Percentiles rank a stretch among this genome's conserved stretches.
These are phyloP conservation scores for Pediacus dermestoides DNA, from an alignment of 2,888 invertebrate species.

Conservation along the genomic window DNA sequence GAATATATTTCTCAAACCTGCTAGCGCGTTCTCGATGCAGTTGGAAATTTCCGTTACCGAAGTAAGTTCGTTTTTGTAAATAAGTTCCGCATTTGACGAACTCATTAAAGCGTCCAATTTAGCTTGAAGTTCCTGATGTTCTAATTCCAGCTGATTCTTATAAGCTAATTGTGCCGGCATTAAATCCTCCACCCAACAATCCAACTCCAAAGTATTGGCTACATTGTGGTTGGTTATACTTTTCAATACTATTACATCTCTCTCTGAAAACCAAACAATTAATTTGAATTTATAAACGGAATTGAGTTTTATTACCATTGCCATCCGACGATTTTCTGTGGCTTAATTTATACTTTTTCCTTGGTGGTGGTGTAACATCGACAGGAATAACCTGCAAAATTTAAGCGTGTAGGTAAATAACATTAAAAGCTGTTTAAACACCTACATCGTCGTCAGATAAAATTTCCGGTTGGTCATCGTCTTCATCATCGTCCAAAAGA, in stretches of 20 bases:
- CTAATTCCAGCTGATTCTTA: constrained; percentile 61
- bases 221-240: constrained; percentile 36
- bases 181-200: constrained; percentile 70
- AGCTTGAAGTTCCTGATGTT: constrained; percentile 60
- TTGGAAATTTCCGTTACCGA: constrained; percentile 58
- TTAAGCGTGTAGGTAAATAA: constrained; percentile 1
- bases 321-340: constrained; percentile 45
- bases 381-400: constrained; percentile 31
- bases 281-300: constrained; percentile 4
- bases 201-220: constrained; percentile 57
- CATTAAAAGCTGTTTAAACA: constrained; percentile 15
- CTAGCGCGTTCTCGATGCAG: constrained; percentile 30
- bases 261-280: constrained; percentile 34
- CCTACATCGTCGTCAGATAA: constrained; percentile 45
- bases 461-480: constrained; percentile 51
- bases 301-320: constrained; percentile 31
- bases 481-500: constrained; percentile 40
- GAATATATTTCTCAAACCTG: too few relatives aligned
- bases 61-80: constrained; percentile 64
- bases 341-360: constrained; percentile 45
- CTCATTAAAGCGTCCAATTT: constrained; percentile 49
- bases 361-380: constrained; percentile 39
- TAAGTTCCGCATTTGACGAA: constrained; percentile 59
- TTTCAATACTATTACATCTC: constrained; percentile 45
- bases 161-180: constrained; percentile 62